Evolutionary conservation across 2,113 vertebrate species (phyloP).

Genomic region (Phyllostomus discolor): DNA sequence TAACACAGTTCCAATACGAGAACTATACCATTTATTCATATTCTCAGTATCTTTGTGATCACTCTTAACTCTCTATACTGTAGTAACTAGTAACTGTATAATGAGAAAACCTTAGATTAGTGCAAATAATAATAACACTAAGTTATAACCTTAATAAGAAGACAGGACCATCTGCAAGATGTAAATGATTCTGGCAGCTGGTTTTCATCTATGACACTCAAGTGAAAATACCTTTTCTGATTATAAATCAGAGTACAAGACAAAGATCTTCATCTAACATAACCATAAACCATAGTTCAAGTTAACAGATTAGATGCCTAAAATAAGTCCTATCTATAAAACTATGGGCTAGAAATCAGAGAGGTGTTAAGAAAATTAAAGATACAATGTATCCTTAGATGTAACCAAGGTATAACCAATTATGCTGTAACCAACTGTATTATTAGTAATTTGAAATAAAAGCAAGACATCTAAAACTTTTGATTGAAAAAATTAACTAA

Average conservation of each 20-base stretch:
- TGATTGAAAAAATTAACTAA: not conserved
- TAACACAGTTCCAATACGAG: not conserved
- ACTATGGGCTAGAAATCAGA: not conserved
- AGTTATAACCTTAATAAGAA: not conserved
- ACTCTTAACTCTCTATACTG: not conserved
- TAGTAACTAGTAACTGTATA: not conserved
- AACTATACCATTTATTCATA: conserved; percentile 31
- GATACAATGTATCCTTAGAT: not conserved
- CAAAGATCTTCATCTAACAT: conserved; percentile 3
- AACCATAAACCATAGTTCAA: not conserved
- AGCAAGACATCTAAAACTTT: not conserved
- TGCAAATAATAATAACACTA: not conserved
- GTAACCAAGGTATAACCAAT: not conserved
- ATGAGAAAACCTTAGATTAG: not conserved
- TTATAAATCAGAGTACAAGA: conserved; percentile 7
- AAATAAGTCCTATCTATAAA: conserved; percentile 22
- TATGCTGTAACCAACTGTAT: not conserved
- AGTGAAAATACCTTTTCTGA: not conserved
- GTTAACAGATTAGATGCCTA: not conserved
- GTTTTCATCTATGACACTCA: not conserved
- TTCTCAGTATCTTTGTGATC: not conserved
- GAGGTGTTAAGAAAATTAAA: conserved; percentile 2
- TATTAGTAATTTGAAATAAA: conserved; percentile 19
- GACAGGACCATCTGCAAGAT: not conserved
- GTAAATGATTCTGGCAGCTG: not conserved